Base-by-base conservation (phyloP, 2,888 invertebrate genomes). In the Calliscelio sp. region DNA sequence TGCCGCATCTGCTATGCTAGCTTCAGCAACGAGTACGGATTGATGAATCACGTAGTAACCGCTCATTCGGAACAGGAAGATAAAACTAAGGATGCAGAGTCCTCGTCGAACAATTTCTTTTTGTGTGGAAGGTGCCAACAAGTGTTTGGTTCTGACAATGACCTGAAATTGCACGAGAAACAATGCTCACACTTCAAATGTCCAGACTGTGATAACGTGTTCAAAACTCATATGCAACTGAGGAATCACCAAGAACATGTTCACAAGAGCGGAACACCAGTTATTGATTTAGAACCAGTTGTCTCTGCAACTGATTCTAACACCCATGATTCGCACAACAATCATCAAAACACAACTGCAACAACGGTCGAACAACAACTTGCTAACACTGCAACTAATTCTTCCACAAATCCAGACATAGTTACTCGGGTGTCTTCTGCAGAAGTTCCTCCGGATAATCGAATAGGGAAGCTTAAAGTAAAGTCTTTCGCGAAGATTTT, bases 401-500 rank as follows among this genome's bases (percentile, higher is more conserved):
- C n/a, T n/a, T n/a, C n/a, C n/a, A n/a, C n/a, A n/a, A n/a, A n/a
- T n/a, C n/a, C n/a, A n/a, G n/a, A n/a, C n/a, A n/a, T n/a, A 1
- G 35, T 35, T 5, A 35, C 1, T 11, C 5, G 35, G 14, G 35
- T 5, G 10, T 35, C 1, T 35, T 3, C 35, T 16, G 14, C 16
- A 22, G 2, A 10, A 32, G 2, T 11, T 0, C 10, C 63, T 7
- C 1, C 73, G 8, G 55, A 65, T 4, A 59, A 18, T 51, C 71
- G 38, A 16, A 22, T 81, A 6, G 85, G 85, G 7, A 74, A 65
- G 35, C 46, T 85, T n/a, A 85, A 85, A 41, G 85, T 85, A 0
- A 85, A 82, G 14, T 77, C 85, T 1, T 85, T 85, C 11, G 85
- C 85, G 1, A 85, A 83, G 20, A 66, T 85, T 35, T 0, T 57